phyloP scores from a whole-genome alignment of 30 jellyfish, hydroid and myxozoan genomes.

The Rhopilema esculentum region DNA sequence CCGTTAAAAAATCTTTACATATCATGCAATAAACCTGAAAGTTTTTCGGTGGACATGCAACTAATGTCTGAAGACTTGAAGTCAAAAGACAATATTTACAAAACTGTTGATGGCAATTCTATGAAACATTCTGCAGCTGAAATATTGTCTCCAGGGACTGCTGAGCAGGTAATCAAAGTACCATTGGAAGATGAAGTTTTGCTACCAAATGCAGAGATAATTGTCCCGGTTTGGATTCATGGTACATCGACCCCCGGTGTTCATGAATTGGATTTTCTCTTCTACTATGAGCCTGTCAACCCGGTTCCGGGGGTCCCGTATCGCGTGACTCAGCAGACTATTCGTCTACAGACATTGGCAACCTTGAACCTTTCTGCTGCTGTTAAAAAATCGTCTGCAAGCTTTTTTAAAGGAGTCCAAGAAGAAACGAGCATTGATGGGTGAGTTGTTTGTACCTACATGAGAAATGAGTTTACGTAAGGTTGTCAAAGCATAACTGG shows the following conservation, averaged over 20 bases:
- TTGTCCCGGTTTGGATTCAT: conserved; percentile 70
- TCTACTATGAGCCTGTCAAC: conserved; percentile 86
- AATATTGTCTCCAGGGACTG: background rate
- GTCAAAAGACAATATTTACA: conserved; percentile 51
- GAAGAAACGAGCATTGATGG: conserved; percentile 10
- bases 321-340: conserved; percentile 83
- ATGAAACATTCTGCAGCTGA: conserved; percentile 53
- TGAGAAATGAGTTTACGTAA: background rate
- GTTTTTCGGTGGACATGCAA: conserved; percentile 64
- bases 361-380: conserved; percentile 73
- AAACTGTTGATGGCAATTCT: conserved; percentile 34
- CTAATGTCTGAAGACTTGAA: conserved; percentile 25
- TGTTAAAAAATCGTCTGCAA: conserved; percentile 36
- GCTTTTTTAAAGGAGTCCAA: background rate
- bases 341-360: conserved; percentile 86
- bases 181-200: conserved; percentile 62
- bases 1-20: conserved; percentile 76
- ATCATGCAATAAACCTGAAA: conserved; percentile 73
- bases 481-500: too few relatives aligned
- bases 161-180: conserved; percentile 48
- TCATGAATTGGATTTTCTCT: conserved; percentile 85
- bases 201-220: conserved; percentile 79
- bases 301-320: conserved; percentile 60
- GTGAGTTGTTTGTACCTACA: background rate
- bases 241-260: conserved; percentile 88